These are phyloP conservation scores for Agelaius tricolor DNA, from an alignment of 2,113 vertebrate species.

Conservation along the genomic window DNA sequence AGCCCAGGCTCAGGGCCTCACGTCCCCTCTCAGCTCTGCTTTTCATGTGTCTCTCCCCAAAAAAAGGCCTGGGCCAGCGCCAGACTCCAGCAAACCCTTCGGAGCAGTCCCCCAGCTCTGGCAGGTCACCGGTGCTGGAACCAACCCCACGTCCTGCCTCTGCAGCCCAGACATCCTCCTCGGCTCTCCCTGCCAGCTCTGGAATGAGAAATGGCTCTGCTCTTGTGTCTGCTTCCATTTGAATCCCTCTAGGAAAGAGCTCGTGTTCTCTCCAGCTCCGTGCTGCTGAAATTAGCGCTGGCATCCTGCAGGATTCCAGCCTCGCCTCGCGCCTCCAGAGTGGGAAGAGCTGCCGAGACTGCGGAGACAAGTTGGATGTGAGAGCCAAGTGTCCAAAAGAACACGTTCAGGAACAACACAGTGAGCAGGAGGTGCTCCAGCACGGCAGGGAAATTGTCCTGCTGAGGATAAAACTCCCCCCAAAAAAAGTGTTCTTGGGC, in stretches of 20 bases:
- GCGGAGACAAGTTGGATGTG: neutral
- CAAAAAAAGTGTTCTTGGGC: neutral
- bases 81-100: neutral
- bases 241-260: constrained; percentile 54
- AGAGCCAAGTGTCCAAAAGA: constrained; percentile 21
- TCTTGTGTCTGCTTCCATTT: constrained; percentile 41
- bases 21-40: neutral
- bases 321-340: neutral
- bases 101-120: neutral
- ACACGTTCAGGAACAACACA: neutral
- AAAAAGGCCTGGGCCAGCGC: neutral
- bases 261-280: constrained; percentile 31
- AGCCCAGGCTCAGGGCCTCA: constrained; percentile 15
- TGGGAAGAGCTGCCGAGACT: constrained; percentile 6
- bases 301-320: neutral
- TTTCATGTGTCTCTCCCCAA: neutral
- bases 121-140: constrained; percentile 22
- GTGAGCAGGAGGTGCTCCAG: neutral
- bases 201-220: constrained; percentile 25
- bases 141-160: neutral
- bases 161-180: constrained; percentile 52
- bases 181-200: constrained; percentile 20
- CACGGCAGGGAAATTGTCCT: neutral
- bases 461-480: neutral
- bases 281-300: constrained; percentile 59